phyloP scores from a whole-genome alignment of 2,113 vertebrate species.

The Eidolon helvum region DNA sequence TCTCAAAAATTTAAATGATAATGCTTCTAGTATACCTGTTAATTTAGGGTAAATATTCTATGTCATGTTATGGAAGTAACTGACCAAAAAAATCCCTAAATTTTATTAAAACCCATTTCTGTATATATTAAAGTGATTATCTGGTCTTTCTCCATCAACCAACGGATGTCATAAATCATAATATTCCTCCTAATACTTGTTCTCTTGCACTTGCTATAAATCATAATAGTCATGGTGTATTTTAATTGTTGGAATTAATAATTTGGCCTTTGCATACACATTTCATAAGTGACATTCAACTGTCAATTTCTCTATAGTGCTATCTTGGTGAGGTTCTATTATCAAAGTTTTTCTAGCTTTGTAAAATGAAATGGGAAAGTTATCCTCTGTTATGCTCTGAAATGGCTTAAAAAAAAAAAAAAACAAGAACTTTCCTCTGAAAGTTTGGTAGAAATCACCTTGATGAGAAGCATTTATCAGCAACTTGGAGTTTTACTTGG shows the following conservation, averaged over 20 bases:
- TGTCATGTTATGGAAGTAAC: neutral
- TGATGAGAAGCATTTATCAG: neutral
- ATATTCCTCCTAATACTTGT: neutral
- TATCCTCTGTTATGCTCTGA: neutral
- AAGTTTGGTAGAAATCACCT: neutral
- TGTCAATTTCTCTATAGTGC: neutral
- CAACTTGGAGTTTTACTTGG: neutral
- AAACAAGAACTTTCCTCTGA: neutral
- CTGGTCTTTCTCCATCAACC: neutral
- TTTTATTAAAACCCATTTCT: slow-evolving; percentile 7
- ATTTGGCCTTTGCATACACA: neutral
- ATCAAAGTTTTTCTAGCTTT: neutral
- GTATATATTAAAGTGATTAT: neutral
- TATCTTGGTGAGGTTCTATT: neutral
- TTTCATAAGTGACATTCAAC: neutral
- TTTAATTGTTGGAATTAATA: neutral
- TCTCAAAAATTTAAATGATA: neutral
- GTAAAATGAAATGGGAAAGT: neutral
- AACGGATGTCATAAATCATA: neutral
- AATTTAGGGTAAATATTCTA: neutral
- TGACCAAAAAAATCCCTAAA: neutral
- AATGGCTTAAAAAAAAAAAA: neutral
- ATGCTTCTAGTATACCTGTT: neutral
- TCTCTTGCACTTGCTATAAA: neutral
- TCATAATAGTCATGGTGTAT: neutral